Percentiles rank a stretch among this genome's conserved stretches.
phyloP scores from a whole-genome alignment of 2,888 invertebrate species.

The Ecliptopera silaceata region DNA sequence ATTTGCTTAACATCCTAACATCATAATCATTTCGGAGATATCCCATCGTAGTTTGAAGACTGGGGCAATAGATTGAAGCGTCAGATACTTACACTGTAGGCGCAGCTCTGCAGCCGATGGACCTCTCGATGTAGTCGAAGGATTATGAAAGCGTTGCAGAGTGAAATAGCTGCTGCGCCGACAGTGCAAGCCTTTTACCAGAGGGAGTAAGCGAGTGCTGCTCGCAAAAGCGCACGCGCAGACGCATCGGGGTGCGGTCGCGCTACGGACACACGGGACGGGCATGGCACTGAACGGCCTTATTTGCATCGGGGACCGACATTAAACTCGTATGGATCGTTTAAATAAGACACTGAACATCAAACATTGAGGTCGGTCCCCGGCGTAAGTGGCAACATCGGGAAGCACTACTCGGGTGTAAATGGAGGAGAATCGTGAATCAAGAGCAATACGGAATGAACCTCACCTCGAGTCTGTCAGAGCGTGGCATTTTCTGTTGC shows the following conservation, averaged over 20 bases:
- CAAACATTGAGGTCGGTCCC: slow-evolving; percentile 55
- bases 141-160: slow-evolving; percentile 24
- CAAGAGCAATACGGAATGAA: slow-evolving; percentile 44
- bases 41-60: slow-evolving; percentile 44
- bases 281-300: slow-evolving; percentile 59
- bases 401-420: slow-evolving; percentile 64
- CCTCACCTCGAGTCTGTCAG: slow-evolving; percentile 97
- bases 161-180: slow-evolving; percentile 49
- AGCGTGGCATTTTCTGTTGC: slow-evolving; percentile 97
- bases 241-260: slow-evolving; percentile 57
- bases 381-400: slow-evolving; percentile 61
- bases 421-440: slow-evolving; percentile 37
- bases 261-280: slow-evolving; percentile 66
- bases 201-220: slow-evolving; percentile 77
- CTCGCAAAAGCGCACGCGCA: slow-evolving; percentile 73
- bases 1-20: slow-evolving; percentile 34
- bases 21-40: slow-evolving; percentile 33
- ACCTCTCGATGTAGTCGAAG: slow-evolving; percentile 22
- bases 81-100: slow-evolving; percentile 63
- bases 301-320: slow-evolving; percentile 65
- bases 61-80: slow-evolving; percentile 47
- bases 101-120: slow-evolving; percentile 41
- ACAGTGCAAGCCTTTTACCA: slow-evolving; percentile 69
- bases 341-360: neutral
- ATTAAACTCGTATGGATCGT: slow-evolving; percentile 1